Percentiles rank a stretch among this genome's conserved stretches.
phyloP scores from a whole-genome alignment of 2,888 invertebrate genomes.

The Molorchus minor region DNA sequence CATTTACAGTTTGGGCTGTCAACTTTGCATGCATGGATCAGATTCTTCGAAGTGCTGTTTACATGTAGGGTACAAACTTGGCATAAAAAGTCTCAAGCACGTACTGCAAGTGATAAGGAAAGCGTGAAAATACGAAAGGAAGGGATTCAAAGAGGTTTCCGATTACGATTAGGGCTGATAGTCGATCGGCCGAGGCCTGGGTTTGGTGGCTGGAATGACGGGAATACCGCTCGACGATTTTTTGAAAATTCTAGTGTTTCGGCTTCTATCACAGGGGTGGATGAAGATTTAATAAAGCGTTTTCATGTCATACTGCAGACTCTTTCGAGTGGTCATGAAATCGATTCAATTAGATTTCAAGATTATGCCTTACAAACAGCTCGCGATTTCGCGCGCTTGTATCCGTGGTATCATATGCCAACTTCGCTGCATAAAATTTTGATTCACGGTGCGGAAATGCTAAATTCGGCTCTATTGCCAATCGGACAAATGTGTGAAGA shows the following conservation, averaged over 20 bases:
- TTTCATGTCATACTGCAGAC: neutral
- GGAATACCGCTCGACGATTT: neutral
- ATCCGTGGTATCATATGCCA: slow-evolving; percentile 48
- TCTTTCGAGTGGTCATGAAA: neutral
- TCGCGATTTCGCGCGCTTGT: slow-evolving; percentile 42
- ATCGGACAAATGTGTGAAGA: slow-evolving; percentile 44
- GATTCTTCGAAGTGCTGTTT: neutral
- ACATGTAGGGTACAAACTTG: too few relatives aligned
- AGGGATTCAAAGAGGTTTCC: neutral
- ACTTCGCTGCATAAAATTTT: slow-evolving; percentile 37
- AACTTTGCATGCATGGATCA: neutral
- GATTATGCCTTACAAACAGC: slow-evolving; percentile 33
- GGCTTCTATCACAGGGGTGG: neutral
- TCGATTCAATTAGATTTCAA: slow-evolving; percentile 6
- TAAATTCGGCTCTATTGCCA: slow-evolving; percentile 45
- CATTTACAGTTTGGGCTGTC: neutral
- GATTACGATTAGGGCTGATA: neutral
- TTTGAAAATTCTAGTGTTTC: neutral
- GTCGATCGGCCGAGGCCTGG: neutral
- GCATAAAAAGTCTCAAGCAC: neutral
- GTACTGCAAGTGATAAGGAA: too few relatives aligned
- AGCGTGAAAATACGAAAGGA: neutral
- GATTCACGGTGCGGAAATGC: slow-evolving; percentile 43
- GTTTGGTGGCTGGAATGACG: neutral
- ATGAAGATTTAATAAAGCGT: neutral